A percentile compares a stretch with the other conserved stretches of the same genome.
Conservation (phyloP, 1,140 invertebrate species). For the Listronotus oregonensis region DNA sequence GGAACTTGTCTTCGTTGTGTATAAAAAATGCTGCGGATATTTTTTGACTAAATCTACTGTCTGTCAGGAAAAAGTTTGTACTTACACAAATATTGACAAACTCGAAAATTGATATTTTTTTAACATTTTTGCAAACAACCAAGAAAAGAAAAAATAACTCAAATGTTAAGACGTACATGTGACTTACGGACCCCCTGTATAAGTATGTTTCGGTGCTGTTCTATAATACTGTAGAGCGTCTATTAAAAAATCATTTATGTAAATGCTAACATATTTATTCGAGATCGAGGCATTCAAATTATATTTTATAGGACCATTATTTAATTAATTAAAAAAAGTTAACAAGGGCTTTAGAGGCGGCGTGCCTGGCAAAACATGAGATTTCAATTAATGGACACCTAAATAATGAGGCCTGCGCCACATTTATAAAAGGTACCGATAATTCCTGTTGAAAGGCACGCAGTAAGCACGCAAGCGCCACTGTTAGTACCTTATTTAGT, state of each 20-base stretch:
- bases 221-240: background rate
- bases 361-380: constrained; percentile 30
- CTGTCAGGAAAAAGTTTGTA: too few species aligned
- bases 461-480: background rate
- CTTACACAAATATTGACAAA: too few species aligned
- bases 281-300: constrained; percentile 21
- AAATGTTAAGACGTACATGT: too few species aligned
- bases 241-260: constrained; percentile 14
- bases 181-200: too few species aligned
- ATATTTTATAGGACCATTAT: constrained; percentile 31
- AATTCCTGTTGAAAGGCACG: constrained; percentile 22
- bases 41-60: too few species aligned
- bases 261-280: constrained; percentile 27
- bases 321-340: constrained; percentile 29
- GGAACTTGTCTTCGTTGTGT: too few species aligned
- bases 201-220: background rate
- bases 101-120: too few species aligned
- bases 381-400: constrained; percentile 32
- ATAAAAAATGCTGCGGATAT: too few species aligned
- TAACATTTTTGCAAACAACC: too few species aligned
- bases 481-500: too few species aligned
- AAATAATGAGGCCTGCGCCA: constrained; percentile 21
- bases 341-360: constrained; percentile 32
- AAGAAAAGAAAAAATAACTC: too few species aligned
- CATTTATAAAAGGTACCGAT: constrained; percentile 32